Conservation (phyloP, 2,888 invertebrate genomes). For the Aplocera efformata region DNA sequence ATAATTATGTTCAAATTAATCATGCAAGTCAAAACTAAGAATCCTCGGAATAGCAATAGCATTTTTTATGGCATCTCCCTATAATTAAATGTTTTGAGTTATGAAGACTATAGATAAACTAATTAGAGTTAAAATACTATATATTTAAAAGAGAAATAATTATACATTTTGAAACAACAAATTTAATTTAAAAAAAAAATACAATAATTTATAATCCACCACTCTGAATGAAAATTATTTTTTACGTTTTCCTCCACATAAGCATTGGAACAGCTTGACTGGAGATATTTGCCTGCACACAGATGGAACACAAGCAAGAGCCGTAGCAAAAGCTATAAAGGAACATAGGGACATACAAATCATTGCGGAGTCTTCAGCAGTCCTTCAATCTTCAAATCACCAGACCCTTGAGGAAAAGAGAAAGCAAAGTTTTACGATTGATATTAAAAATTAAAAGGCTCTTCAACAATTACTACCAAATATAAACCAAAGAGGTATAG, state of each 20-base stretch:
- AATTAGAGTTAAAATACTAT: too few relatives aligned
- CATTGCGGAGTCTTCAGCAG: slow-evolving; percentile 32
- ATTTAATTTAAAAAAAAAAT: slow-evolving; percentile 1
- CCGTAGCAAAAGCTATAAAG: slow-evolving; percentile 38
- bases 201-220: slow-evolving; percentile 36
- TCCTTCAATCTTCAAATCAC: slow-evolving; percentile 32
- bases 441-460: slow-evolving; percentile 19
- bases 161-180: slow-evolving; percentile 3
- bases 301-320: slow-evolving; percentile 42
- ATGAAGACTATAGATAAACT: too few relatives aligned
- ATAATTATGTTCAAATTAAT: too few relatives aligned
- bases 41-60: too few relatives aligned
- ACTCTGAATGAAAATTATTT: slow-evolving; percentile 25
- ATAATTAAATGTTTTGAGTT: too few relatives aligned
- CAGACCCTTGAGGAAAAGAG: slow-evolving; percentile 43
- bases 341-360: slow-evolving; percentile 50
- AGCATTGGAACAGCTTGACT: slow-evolving; percentile 30
- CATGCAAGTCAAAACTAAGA: too few relatives aligned
- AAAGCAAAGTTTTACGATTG: slow-evolving; percentile 56
- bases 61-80: too few relatives aligned
- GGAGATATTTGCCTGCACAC: slow-evolving; percentile 19
- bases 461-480: slow-evolving; percentile 62
- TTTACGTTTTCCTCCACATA: slow-evolving; percentile 27
- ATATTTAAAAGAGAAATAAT: background rate
- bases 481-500: slow-evolving; percentile 10